phyloP scores from a whole-genome alignment of 53 echinoderm and acorn worm species.

The Echinarachnius parma region DNA sequence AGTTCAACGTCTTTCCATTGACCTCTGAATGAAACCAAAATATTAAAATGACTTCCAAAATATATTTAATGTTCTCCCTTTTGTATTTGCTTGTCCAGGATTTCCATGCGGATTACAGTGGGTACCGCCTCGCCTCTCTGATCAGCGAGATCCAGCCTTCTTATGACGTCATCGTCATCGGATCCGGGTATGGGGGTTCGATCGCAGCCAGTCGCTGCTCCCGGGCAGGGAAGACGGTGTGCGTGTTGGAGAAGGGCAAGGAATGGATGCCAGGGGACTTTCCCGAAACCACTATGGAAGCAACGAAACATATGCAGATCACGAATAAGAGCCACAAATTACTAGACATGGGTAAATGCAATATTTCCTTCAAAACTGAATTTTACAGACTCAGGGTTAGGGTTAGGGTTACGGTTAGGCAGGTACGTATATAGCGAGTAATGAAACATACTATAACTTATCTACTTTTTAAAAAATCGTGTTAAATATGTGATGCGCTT shows the following conservation, averaged over 20 bases:
- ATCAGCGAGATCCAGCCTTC: constrained; percentile 20
- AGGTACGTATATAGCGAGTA: too few relatives aligned
- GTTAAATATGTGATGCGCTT: too few relatives aligned
- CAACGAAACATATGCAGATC: constrained; percentile 34
- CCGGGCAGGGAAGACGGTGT: constrained; percentile 48
- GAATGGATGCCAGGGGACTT: constrained; percentile 59
- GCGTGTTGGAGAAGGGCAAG: constrained; percentile 51
- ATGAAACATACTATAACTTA: too few relatives aligned
- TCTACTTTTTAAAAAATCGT: too few relatives aligned
- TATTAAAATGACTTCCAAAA: too few relatives aligned
- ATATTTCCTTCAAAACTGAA: too few relatives aligned
- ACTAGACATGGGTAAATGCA: constrained; percentile 26
- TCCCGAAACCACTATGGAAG: constrained; percentile 36
- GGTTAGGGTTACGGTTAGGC: too few relatives aligned
- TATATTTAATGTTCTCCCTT: too few relatives aligned
- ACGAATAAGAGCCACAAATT: not conserved
- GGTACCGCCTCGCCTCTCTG: constrained; percentile 31
- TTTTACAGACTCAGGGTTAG: too few relatives aligned
- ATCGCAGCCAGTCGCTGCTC: constrained; percentile 46
- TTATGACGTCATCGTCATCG: constrained; percentile 59
- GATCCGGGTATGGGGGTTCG: constrained; percentile 48
- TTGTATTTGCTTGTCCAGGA: too few relatives aligned
- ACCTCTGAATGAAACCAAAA: too few relatives aligned
- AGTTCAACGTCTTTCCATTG: too few relatives aligned
- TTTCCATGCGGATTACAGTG: constrained; percentile 7